These are phyloP conservation scores for Branchellion lobata DNA, from an alignment of 2,888 invertebrate genomes.

Conservation along the genomic window DNA sequence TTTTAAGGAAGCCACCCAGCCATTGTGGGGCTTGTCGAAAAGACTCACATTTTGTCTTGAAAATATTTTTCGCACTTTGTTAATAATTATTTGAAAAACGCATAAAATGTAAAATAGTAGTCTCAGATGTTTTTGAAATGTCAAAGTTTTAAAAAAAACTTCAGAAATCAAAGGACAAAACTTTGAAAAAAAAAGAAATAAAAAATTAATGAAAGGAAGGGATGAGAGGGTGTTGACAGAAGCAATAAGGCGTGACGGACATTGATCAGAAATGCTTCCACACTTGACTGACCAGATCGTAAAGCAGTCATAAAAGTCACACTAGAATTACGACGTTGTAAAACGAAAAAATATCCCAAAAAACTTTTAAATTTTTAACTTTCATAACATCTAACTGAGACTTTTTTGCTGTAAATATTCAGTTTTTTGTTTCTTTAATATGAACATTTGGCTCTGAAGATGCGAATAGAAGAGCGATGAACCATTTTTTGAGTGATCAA, in stretches of 20 bases:
- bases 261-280: neutral
- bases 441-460: no score
- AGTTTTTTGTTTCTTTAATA: no score
- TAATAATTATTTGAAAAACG: no score
- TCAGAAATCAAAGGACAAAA: neutral
- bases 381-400: no score
- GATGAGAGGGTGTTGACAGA: neutral
- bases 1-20: constrained; percentile 1
- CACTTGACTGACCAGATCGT: constrained; percentile 9
- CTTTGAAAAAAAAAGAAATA: neutral
- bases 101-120: neutral
- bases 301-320: constrained; percentile 5
- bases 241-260: constrained; percentile 1
- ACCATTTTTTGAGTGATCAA: no score
- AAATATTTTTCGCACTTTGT: no score
- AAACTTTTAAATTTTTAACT: neutral
- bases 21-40: neutral
- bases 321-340: constrained; percentile 6
- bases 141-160: neutral
- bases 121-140: neutral
- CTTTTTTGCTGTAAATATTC: no score
- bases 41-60: neutral
- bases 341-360: neutral
- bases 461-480: no score
- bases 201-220: neutral